Percentiles rank a stretch among this genome's conserved stretches.
Conservation (phyloP, 2,113 vertebrate genomes). For the Cyrtonyx montezumae region DNA sequence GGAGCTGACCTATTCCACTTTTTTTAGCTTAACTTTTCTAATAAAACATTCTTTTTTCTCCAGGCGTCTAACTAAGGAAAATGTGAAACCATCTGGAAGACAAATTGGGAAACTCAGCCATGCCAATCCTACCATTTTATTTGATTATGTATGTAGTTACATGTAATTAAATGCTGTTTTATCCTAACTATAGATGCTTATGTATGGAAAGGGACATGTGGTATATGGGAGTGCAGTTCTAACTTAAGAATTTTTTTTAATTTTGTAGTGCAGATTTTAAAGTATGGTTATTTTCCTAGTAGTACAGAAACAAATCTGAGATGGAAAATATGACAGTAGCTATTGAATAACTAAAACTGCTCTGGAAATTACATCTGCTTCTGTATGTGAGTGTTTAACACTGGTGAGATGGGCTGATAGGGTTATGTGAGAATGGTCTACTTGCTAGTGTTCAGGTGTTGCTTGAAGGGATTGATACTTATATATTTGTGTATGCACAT, state of each 20-base stretch:
- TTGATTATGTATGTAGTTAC: slow-evolving; percentile 93
- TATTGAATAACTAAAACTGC: neutral
- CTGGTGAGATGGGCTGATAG: neutral
- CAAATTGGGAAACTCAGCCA: slow-evolving; percentile 99
- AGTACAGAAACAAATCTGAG: neutral
- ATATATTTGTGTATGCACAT: rapidly evolving
- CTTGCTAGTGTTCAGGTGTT: neutral
- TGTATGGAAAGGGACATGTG: neutral
- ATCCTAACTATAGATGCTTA: neutral
- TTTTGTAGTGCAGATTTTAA: neutral
- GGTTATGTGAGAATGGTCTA: neutral
- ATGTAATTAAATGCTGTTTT: neutral
- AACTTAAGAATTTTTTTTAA: neutral
- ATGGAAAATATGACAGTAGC: neutral
- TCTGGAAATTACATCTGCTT: neutral
- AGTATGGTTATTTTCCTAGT: neutral
- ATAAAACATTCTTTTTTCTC: slow-evolving; percentile 42
- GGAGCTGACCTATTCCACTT: neutral
- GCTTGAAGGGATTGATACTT: neutral
- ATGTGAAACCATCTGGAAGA: slow-evolving; percentile 98
- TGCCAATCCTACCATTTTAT: slow-evolving; percentile 99
- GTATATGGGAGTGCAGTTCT: neutral
- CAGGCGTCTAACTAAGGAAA: slow-evolving; percentile 98
- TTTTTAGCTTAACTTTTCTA: neutral
- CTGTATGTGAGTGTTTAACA: neutral